Evolutionary conservation across 2,888 invertebrate genomes (phyloP).

Genomic region (Nineta flava): DNA sequence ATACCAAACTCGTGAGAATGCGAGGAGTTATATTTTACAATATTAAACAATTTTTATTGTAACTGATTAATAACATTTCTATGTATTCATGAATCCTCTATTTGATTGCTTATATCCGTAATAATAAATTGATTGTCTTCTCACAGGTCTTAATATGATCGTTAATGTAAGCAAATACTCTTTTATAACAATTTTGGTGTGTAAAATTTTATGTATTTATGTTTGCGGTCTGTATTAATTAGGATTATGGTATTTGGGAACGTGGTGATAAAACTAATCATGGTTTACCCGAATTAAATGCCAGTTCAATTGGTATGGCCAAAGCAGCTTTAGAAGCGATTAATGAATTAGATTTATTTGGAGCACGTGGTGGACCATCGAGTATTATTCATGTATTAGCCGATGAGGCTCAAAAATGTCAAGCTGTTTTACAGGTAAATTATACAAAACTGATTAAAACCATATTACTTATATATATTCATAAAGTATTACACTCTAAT

Average conservation of each 20-base stretch:
- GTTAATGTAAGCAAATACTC: neutral
- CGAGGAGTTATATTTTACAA: too few species aligned
- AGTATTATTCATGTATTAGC: slow-evolving; percentile 96
- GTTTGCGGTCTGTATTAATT: slow-evolving; percentile 9
- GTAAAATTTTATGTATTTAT: neutral
- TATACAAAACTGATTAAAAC: neutral
- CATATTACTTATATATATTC: too few species aligned
- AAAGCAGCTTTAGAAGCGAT: slow-evolving; percentile 97
- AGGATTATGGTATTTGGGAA: slow-evolving; percentile 99
- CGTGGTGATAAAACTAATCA: slow-evolving; percentile 99
- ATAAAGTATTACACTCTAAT: too few species aligned
- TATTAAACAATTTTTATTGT: too few species aligned
- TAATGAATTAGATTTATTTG: slow-evolving; percentile 96
- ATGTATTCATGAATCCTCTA: too few species aligned
- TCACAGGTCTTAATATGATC: too few species aligned
- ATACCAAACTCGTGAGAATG: too few species aligned
- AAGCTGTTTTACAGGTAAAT: slow-evolving; percentile 71
- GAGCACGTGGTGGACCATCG: slow-evolving; percentile 87
- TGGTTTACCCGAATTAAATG: slow-evolving; percentile 94
- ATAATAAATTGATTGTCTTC: too few species aligned
- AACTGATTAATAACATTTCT: too few species aligned
- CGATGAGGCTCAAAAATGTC: slow-evolving; percentile 98
- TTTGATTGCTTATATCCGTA: too few species aligned
- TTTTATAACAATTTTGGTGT: neutral
- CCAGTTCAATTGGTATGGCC: slow-evolving; percentile 98